Evolutionary conservation across 2,797 vertebrate genomes (phyloP).

Genomic region (Smutsia temminckii): DNA sequence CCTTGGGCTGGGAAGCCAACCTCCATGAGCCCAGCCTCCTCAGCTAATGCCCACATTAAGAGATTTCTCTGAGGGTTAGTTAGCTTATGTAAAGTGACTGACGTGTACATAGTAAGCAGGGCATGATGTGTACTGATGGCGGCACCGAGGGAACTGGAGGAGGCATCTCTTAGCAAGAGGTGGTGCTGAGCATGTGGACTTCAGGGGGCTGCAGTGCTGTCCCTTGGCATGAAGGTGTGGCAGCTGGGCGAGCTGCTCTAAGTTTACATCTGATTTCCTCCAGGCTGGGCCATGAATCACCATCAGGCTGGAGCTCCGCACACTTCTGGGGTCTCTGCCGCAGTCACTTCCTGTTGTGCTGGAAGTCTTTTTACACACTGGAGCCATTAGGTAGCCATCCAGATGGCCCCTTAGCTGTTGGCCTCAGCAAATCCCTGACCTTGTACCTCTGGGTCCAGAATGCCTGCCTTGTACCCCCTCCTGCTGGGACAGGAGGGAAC

Average conservation of each 20-base stretch:
- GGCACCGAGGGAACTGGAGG: background rate
- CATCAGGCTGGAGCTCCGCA: background rate
- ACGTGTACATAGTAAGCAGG: background rate
- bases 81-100: background rate
- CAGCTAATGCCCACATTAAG: background rate
- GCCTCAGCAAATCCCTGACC: background rate
- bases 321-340: background rate
- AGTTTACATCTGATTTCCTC: constrained; percentile 36
- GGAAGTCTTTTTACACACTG: background rate
- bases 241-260: background rate
- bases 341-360: constrained; percentile 46
- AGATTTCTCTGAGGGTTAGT: background rate
- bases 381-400: background rate
- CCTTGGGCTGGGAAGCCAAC: background rate
- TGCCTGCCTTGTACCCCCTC: background rate
- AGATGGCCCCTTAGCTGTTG: background rate
- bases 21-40: background rate
- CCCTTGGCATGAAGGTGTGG: background rate
- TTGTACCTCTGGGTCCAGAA: background rate
- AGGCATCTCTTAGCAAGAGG: background rate
- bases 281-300: background rate
- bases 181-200: background rate
- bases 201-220: background rate
- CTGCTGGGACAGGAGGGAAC: background rate
- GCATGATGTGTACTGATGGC: background rate